Conservation (phyloP, 23 tunicate genomes). For the Styela clava region DNA sequence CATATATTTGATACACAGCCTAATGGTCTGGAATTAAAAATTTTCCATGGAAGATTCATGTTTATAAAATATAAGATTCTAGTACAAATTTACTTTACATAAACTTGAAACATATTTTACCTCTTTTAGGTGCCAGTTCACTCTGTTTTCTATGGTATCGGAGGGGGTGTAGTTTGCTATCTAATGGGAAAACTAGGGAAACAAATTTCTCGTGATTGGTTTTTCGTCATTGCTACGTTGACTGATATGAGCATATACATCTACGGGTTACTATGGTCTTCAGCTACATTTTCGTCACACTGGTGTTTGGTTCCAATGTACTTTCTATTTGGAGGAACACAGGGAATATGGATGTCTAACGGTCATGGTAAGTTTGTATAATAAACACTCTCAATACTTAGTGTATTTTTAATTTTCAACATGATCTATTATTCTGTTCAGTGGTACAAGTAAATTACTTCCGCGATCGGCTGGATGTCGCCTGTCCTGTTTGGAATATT, state of each 20-base stretch:
- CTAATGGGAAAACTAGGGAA: not conserved
- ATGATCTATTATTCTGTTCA: not conserved
- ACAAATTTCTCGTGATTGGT: not conserved
- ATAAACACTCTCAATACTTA: too few species aligned
- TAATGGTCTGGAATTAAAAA: too few species aligned
- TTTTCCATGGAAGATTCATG: too few species aligned
- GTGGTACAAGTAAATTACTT: not conserved
- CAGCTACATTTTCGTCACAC: not conserved
- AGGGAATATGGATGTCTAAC: slow-evolving; percentile 19
- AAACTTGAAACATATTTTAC: too few species aligned
- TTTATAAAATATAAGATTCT: too few species aligned
- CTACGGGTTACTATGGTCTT: not conserved
- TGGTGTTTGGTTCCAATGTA: slow-evolving; percentile 6
- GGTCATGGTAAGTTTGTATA: not conserved
- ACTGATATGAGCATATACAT: not conserved
- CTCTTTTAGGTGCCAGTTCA: not conserved
- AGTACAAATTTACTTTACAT: too few species aligned
- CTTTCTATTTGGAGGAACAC: slow-evolving; percentile 12
- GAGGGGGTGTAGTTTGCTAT: not conserved
- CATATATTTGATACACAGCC: too few species aligned
- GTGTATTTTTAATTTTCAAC: too few species aligned
- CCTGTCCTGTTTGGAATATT: slow-evolving; percentile 2
- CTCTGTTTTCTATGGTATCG: not conserved
- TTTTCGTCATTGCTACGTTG: not conserved
- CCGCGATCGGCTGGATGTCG: slow-evolving; percentile 2